Evolutionary conservation across 2,113 vertebrate genomes (phyloP).

Genomic region (Crotalus tigris): DNA sequence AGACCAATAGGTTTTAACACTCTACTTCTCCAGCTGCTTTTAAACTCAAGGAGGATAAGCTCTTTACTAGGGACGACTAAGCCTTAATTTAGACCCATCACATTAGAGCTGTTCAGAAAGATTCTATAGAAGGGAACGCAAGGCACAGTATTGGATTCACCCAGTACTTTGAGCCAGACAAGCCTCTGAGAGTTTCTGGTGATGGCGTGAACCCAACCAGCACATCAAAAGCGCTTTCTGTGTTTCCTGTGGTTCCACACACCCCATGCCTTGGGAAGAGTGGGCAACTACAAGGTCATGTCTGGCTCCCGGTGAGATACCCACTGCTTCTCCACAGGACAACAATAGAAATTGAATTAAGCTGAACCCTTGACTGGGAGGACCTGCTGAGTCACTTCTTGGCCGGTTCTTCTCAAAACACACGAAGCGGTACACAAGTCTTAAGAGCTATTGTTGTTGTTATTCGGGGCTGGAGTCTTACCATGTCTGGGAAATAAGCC

Average conservation of each 20-base stretch:
- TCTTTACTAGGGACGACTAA: neutral
- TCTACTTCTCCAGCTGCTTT: neutral
- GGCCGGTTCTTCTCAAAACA: too few species aligned
- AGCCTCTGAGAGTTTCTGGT: neutral
- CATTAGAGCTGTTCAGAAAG: neutral
- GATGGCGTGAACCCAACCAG: neutral
- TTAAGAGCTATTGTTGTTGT: too few species aligned
- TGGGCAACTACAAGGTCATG: too few species aligned
- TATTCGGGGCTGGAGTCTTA: conserved; percentile 40
- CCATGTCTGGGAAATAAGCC: conserved; percentile 89
- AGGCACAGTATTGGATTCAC: neutral
- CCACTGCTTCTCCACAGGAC: neutral
- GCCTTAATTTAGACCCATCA: neutral
- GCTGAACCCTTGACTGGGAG: neutral
- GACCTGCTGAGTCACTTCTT: neutral
- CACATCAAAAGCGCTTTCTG: neutral
- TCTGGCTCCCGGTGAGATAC: neutral
- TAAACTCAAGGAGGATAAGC: neutral
- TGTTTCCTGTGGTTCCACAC: neutral
- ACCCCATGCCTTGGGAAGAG: neutral
- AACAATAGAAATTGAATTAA: too few species aligned
- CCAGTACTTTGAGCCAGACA: neutral
- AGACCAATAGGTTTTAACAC: rapidly evolving
- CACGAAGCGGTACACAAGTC: too few species aligned
- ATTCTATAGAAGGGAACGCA: neutral